Evolutionary conservation across 2,888 invertebrate species (phyloP).

Genomic region (Brachyptera putata): DNA sequence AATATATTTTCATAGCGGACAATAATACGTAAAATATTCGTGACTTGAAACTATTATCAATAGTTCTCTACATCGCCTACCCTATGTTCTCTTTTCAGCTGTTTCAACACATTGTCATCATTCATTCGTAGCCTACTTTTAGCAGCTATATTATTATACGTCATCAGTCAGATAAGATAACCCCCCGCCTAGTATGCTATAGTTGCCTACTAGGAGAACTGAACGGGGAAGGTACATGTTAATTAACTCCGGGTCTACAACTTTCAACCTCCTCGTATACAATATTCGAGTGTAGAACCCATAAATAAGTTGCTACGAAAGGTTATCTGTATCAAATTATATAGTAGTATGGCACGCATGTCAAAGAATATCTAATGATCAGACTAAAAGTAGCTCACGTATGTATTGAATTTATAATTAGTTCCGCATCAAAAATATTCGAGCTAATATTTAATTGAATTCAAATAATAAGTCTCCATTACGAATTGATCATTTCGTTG

Average conservation of each 20-base stretch:
- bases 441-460: no score
- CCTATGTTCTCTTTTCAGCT: constrained; percentile 17
- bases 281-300: constrained; percentile 10
- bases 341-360: background rate
- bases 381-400: no score
- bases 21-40: constrained; percentile 7
- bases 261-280: background rate
- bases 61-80: background rate
- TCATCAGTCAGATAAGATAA: constrained; percentile 14
- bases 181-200: no score
- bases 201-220: background rate
- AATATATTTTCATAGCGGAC: constrained; percentile 6
- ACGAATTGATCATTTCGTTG: no score
- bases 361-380: no score
- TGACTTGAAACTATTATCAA: constrained; percentile 6
- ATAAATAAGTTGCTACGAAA: constrained; percentile 14
- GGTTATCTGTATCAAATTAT: constrained; percentile 18
- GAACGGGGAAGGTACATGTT: constrained; percentile 8
- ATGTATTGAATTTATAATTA: no score
- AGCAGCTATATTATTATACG: constrained; percentile 8
- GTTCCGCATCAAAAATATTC: no score
- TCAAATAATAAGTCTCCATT: no score
- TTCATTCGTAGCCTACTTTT: constrained; percentile 5
- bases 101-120: constrained; percentile 14
- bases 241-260: constrained; percentile 5